Evolutionary conservation across 2,888 invertebrate genomes (phyloP), one percentile per base, ranked within the genome.

Genomic region (Cryptus viduatorius): DNA sequence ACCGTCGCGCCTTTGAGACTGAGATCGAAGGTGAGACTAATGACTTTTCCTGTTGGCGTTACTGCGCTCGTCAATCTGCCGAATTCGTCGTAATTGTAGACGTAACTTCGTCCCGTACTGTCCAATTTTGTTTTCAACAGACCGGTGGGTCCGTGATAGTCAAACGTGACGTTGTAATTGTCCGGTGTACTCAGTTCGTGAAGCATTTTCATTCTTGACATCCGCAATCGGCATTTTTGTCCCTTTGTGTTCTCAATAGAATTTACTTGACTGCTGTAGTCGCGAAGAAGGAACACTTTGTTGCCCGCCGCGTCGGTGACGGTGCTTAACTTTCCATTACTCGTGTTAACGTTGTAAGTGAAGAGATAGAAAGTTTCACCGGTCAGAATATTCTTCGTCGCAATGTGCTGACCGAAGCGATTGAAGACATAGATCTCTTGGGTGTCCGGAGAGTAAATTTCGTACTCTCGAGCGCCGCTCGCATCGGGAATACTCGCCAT

Each of bases 391-490:
- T 98, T 98, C 88, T 97, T 97, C 0, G 99, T 99, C 79, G 97
- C 97, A 3, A 98, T 96, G 92, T 99, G 99, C 92, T 99, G 99
- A 0, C 99, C 99, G 91, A 98, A 98, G 88, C 98, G 95, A 90
- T 98, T 98, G 94, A 98, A 98, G 31, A 98, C 96, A 90, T 98
- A 98, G 84, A 98, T 97, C 93, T 99, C 99, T 93, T 99, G 98
- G 3, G 98, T 98, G 90, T 98, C 98, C 0, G 99, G 98, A 0
- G 98, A 98, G 90, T 98, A 98, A 80, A 99, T 98, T 93, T 98
- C 98, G 92, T 99, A 99, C 91, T 98, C 98, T 64, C 98, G 95
- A 0, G 97, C 95, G 0, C 96, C 95, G 89, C 97, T 97, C 0
- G 98, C 97, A 88, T 98, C 97, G 0, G 98, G 98, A 83, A 98